Evolutionary conservation across 2,888 invertebrate species (phyloP).

Genomic region (Ophion obscuratus): DNA sequence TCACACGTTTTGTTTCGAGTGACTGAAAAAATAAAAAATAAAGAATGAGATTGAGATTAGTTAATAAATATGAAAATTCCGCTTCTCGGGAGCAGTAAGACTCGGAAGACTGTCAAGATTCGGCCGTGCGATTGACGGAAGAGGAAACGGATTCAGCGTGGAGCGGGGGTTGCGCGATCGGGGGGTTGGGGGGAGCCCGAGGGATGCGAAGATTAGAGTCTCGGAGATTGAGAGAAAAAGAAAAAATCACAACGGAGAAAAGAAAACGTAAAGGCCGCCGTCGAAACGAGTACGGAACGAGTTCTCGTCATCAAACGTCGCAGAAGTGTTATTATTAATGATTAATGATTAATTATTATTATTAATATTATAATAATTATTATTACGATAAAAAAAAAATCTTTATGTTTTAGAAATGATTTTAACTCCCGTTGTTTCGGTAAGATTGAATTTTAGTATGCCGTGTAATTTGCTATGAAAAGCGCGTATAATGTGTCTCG

Average conservation of each 20-base stretch:
- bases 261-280: slow-evolving; percentile 35
- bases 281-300: slow-evolving; percentile 51
- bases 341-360: slow-evolving; percentile 51
- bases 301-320: slow-evolving; percentile 54
- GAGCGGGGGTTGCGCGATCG: slow-evolving; percentile 25
- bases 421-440: slow-evolving; percentile 64
- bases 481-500: slow-evolving; percentile 46
- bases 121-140: slow-evolving; percentile 44
- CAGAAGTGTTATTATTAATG: slow-evolving; percentile 64
- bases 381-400: slow-evolving; percentile 47
- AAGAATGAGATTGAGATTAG: slow-evolving; percentile 26
- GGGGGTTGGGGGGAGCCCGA: slow-evolving; percentile 13
- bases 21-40: slow-evolving; percentile 30
- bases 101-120: slow-evolving; percentile 65
- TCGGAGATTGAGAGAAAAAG: slow-evolving; percentile 30
- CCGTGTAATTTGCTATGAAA: slow-evolving; percentile 42
- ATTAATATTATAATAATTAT: slow-evolving; percentile 54
- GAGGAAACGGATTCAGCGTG: slow-evolving; percentile 33
- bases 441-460: slow-evolving; percentile 59
- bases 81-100: slow-evolving; percentile 67
- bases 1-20: slow-evolving; percentile 59
- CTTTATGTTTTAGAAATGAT: slow-evolving; percentile 64
- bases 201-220: slow-evolving; percentile 19
- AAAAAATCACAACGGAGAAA: slow-evolving; percentile 7
- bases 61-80: slow-evolving; percentile 58